Conservation (phyloP, 2,113 vertebrate species). For the Ceuthmochares aereus region DNA sequence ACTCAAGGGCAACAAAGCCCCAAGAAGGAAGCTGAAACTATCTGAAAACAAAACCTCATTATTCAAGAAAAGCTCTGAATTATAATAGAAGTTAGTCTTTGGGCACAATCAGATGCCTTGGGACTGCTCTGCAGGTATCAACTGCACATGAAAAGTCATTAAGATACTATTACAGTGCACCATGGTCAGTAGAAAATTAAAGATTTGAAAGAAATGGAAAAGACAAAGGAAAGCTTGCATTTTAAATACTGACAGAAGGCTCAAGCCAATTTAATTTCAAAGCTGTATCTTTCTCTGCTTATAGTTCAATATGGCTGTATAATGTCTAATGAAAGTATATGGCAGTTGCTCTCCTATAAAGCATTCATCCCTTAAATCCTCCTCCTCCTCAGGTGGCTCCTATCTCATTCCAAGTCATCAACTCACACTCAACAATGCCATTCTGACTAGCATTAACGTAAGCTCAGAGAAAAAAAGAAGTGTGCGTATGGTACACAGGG, state of each 20-base stretch:
- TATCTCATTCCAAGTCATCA: background rate
- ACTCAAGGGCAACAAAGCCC: background rate
- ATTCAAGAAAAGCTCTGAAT: background rate
- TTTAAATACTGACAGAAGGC: background rate
- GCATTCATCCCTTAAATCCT: background rate
- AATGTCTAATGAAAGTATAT: background rate
- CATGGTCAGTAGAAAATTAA: background rate
- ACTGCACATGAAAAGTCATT: background rate
- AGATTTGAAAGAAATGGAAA: background rate
- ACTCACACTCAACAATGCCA: background rate
- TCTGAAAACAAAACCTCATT: background rate
- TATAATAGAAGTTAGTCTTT: background rate
- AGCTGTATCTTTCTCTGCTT: background rate
- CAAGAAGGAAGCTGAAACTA: background rate
- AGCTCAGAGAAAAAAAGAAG: background rate
- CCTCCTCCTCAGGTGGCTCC: background rate
- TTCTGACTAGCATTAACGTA: background rate
- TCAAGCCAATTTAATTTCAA: background rate
- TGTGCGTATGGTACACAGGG: fast-evolving
- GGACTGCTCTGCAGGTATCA: background rate
- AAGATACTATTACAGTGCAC: background rate
- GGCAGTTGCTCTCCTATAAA: background rate
- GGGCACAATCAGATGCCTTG: background rate
- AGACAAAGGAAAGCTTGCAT: background rate
- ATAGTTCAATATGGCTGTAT: background rate